Evolutionary conservation across 2,888 invertebrate genomes (phyloP), one percentile per base, ranked within the genome.

Genomic region (Callyntrura guangdongensis): DNA sequence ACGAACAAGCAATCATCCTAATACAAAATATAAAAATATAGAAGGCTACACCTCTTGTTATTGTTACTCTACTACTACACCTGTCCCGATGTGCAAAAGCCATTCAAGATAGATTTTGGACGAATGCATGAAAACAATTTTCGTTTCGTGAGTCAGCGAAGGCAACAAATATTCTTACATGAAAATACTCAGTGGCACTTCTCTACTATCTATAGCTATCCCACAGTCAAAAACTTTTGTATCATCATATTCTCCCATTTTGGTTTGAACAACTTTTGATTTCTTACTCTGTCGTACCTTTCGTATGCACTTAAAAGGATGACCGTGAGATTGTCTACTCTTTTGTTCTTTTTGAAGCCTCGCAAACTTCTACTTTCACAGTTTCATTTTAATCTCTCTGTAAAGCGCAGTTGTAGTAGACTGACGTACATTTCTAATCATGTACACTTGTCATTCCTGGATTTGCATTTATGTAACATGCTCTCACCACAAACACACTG

Each of bases 1-100:
- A 25, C 27, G 79, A 79, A 59, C 79, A 79, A 36, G 79, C 79
- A 79, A 79, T 79, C 79, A 59, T n/a, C 12, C 59, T 59, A 79
- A 79, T 79, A 59, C 56, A 17, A 1, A 12, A n/a, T 72, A 11
- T 17, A 47, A 47, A 72, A 45, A 67, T 9, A 61, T 36, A 36
- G 6, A 53, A 11, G 17, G 59, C n/a, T n/a, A 17, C 17, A 12
- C 17, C 59, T 72, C 17, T 20, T 20, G 17, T n/a, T 36, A 27
- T 17, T 36, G 17, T 14, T 53, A 2, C 53, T 14, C n/a, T 14
- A 5, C 53, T 53, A 53, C 53, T n/a, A 53, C 53, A n/a, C 53
- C n/a, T 53, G 53, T 53, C n/a, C 53, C 11, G 53, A n/a, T 53
- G n/a, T 53, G 53, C 53, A 5, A 14, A 53, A 2, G 11, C 49